Evolutionary conservation across 2,797 vertebrate genomes (phyloP).

Genomic region (Protonibea diacanthus): DNA sequence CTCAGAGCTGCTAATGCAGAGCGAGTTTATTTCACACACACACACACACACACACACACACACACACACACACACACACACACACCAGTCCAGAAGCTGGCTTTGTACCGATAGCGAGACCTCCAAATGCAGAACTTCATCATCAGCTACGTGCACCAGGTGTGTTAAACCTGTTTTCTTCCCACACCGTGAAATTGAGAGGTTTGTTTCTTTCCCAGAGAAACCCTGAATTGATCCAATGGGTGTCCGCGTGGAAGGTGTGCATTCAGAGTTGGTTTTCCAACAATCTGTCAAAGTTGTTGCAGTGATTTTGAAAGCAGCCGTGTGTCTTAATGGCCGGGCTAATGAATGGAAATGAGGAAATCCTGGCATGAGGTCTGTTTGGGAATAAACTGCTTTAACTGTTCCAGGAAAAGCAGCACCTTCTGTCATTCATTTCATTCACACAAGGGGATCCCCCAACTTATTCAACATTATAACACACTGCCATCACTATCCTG

Average conservation of each 20-base stretch:
- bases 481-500: background rate
- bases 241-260: background rate
- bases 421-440: background rate
- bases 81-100: background rate
- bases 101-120: too few relatives aligned
- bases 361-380: background rate
- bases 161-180: background rate
- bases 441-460: background rate
- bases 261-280: background rate
- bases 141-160: background rate
- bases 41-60: too few relatives aligned
- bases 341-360: background rate
- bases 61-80: too few relatives aligned
- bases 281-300: background rate
- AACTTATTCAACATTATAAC: background rate
- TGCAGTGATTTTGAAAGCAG: background rate
- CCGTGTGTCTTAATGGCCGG: background rate
- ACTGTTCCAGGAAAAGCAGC: background rate
- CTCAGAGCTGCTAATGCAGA: background rate
- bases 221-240: background rate
- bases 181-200: background rate
- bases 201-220: background rate
- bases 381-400: background rate
- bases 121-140: background rate
- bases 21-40: background rate